These are phyloP conservation scores for Antheraea pernyi DNA, from an alignment of 1,140 invertebrate genomes.

Conservation along the genomic window DNA sequence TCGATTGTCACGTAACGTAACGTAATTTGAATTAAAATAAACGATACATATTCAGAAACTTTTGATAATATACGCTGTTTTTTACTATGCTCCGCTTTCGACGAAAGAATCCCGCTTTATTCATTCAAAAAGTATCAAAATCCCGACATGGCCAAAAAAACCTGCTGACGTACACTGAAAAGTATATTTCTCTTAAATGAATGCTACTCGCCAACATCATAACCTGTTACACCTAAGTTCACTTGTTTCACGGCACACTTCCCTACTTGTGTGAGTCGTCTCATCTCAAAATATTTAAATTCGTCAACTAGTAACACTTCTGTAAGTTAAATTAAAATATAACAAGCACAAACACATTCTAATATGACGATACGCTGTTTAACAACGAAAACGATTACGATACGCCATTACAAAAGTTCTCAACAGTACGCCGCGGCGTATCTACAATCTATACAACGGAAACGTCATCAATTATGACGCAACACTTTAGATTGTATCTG, in stretches of 20 bases:
- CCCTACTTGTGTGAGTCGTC: background rate
- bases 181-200: no score
- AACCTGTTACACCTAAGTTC: background rate
- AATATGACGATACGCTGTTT: background rate
- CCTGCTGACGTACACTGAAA: no score
- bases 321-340: background rate
- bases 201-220: no score
- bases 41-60: no score
- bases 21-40: no score
- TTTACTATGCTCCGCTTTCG: no score
- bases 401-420: constrained; percentile 27
- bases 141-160: no score
- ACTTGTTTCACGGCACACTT: background rate
- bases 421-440: background rate
- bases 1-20: no score
- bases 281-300: background rate
- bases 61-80: no score
- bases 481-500: constrained; percentile 70
- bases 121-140: no score
- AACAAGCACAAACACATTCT: background rate
- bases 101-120: no score
- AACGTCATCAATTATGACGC: constrained; percentile 62
- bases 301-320: background rate
- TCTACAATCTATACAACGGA: constrained; percentile 33
- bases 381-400: constrained; percentile 58